phyloP scores from a whole-genome alignment of 2,888 invertebrate species.

The Drosophila falleni region DNA sequence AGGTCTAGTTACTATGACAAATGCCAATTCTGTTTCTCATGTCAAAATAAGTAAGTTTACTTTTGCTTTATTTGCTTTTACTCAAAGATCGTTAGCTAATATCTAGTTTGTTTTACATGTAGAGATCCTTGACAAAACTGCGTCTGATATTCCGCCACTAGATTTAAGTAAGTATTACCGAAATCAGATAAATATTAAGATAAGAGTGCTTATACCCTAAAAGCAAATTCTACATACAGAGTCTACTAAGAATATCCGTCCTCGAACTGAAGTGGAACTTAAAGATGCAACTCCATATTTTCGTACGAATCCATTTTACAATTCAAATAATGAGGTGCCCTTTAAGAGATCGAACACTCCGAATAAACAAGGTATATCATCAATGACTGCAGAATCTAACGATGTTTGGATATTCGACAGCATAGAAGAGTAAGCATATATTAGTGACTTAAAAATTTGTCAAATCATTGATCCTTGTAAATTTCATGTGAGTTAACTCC shows the following conservation, averaged over 20 bases:
- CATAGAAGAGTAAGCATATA: constrained; percentile 20
- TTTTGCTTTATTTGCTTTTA: too few species aligned
- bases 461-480: too few species aligned
- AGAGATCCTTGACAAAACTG: background rate
- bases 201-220: background rate
- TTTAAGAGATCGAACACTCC: background rate
- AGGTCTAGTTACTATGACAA: constrained; percentile 32
- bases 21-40: background rate
- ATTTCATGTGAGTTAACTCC: too few species aligned
- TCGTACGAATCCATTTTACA: background rate
- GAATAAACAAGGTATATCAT: background rate
- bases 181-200: background rate
- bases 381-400: background rate
- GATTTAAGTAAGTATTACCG: background rate
- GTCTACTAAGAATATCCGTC: background rate
- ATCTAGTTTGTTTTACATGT: background rate
- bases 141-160: background rate
- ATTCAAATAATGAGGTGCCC: background rate
- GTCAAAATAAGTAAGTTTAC: background rate
- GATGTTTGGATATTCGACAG: constrained; percentile 48
- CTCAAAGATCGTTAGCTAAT: background rate
- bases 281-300: background rate
- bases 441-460: too few species aligned
- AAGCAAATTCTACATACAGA: background rate
- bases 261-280: background rate